phyloP scores from a whole-genome alignment of 2,888 invertebrate species.

The Eupithecia dodoneata region DNA sequence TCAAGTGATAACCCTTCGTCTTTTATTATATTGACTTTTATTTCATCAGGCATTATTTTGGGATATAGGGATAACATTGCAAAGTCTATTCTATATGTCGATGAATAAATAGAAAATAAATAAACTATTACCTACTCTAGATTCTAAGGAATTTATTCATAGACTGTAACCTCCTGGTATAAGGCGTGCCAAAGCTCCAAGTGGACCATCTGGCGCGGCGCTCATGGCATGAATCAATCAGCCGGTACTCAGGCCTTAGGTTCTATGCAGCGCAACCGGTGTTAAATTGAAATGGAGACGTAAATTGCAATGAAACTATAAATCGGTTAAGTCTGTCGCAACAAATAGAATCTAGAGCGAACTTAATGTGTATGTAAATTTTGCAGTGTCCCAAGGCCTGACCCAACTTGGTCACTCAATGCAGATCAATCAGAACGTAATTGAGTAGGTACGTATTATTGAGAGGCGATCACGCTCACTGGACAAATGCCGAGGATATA shows the following conservation, averaged over 20 bases:
- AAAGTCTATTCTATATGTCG: neutral
- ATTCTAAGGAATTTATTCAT: conserved; percentile 5
- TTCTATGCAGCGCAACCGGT: conserved; percentile 41
- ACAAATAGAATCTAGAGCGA: conserved; percentile 69
- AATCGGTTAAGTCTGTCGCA: conserved; percentile 57
- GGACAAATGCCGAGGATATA: conserved; percentile 43
- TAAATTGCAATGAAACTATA: conserved; percentile 65
- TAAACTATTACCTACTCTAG: neutral
- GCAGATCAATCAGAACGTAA: conserved; percentile 58
- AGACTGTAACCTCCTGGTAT: conserved; percentile 1
- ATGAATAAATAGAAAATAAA: neutral
- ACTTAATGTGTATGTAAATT: conserved; percentile 73
- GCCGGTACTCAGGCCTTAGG: conserved; percentile 10
- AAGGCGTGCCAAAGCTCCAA: conserved; percentile 13
- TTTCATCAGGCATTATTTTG: too few species aligned
- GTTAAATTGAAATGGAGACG: conserved; percentile 62
- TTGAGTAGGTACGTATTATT: conserved; percentile 40
- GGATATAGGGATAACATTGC: neutral
- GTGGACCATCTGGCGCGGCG: conserved; percentile 22
- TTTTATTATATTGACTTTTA: neutral
- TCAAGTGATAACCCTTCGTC: neutral
- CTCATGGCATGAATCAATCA: conserved; percentile 30
- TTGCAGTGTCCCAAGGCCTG: conserved; percentile 60
- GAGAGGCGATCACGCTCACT: conserved; percentile 44
- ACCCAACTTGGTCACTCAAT: conserved; percentile 59